phyloP scores from a whole-genome alignment of 2,888 invertebrate genomes.

The Drosophila bunnanda region DNA sequence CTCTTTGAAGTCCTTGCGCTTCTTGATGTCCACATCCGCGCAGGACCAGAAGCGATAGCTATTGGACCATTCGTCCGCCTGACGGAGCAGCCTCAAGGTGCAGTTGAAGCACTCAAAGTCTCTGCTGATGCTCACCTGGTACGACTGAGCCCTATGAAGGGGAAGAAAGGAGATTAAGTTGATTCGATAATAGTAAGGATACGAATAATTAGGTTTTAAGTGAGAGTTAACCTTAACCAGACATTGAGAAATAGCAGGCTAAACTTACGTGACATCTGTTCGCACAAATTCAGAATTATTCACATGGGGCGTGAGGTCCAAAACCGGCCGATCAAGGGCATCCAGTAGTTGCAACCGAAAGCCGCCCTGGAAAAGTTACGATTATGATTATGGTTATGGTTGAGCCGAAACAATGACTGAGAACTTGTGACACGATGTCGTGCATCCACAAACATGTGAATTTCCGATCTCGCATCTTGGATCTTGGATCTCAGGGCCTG shows the following conservation, averaged over 20 bases:
- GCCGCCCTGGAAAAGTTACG: constrained; percentile 90
- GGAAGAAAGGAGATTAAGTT: background rate
- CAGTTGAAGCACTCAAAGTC: constrained; percentile 95
- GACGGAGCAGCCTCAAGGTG: constrained; percentile 93
- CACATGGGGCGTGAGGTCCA: constrained; percentile 93
- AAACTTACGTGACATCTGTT: constrained; percentile 94
- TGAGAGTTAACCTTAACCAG: background rate
- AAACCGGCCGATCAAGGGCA: constrained; percentile 91
- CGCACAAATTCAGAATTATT: constrained; percentile 92
- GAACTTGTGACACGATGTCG: constrained; percentile 68
- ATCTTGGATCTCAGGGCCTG: constrained; percentile 29
- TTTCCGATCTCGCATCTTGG: constrained; percentile 43
- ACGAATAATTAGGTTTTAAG: background rate
- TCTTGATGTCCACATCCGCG: constrained; percentile 94
- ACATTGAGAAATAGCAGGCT: background rate
- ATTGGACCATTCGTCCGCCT: constrained; percentile 95
- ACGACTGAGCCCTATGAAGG: constrained; percentile 90
- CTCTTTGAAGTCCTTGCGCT: constrained; percentile 91
- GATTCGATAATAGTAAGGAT: background rate
- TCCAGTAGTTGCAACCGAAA: constrained; percentile 95
- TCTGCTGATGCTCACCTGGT: constrained; percentile 91
- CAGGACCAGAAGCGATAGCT: constrained; percentile 97
- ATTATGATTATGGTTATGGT: constrained; percentile 31
- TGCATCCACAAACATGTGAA: constrained; percentile 67
- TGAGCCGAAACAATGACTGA: constrained; percentile 68